Base-by-base conservation (phyloP, 2,113 vertebrate genomes). In the Pao palembangensis region DNA sequence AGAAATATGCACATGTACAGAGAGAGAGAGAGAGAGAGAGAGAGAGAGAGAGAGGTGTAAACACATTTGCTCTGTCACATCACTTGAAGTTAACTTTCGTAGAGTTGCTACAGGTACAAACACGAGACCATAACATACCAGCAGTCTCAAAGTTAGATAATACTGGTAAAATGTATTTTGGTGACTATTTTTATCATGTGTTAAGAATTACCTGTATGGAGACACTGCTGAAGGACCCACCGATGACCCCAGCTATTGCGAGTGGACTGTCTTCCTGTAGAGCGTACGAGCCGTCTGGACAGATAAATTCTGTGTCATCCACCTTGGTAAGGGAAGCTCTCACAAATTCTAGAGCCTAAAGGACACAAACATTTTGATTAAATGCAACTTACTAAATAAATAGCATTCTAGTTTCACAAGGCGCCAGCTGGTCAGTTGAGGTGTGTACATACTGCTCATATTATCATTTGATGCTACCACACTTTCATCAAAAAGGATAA, bases 251-350 rank as follows among this genome's bases (percentile, higher is more conserved):
- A 0, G 94, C 94, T 3, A 99, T 98, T 52, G 95, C 90, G n/a
- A 98, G 86, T 0, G 97, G 96, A 60, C 91, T 93, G 73, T 98
- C 97, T 49, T 98, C 96, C 81, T 98, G 95, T 79, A 96, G 90
- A 42, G 96, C 96, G 2, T 96, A 97, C 0, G 96, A 98, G 50
- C 97, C 97, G 3, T 99, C 97, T 3, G 96, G 97, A 79, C 97
- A 99, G 90, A 99, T 98, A 67, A 98, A 98, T 73, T 99, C 96
- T 0, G 96, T 94, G 92, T 98, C 96, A 38, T 98, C 96, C 87
- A 98, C 96, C 90, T 98, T 98, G 67, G 96, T 98, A 75, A 99
- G 92, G 47, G 97, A 99, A 4, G 96, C 96, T 78, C 96, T 93
- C 65, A 99, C 96, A 0, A 99, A 99, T 86, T 99, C 97, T 89